Conservation (phyloP, 2,888 invertebrate species). For the Lasioglossum lativentre region DNA sequence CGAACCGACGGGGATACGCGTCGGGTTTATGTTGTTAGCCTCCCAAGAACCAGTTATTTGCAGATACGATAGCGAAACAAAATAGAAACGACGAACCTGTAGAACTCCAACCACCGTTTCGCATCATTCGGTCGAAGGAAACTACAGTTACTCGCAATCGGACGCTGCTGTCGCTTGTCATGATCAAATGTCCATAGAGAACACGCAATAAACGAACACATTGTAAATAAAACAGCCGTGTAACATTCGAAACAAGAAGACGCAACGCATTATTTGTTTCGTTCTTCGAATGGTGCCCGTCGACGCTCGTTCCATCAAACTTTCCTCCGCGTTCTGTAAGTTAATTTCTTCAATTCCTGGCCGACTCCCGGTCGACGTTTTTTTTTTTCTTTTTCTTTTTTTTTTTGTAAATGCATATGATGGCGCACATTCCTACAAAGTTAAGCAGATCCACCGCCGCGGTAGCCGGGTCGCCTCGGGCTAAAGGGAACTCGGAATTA, state of each 20-base stretch:
- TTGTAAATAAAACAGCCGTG: no score
- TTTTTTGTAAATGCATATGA: background rate
- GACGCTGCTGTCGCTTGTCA: background rate
- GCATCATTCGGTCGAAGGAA: constrained; percentile 27
- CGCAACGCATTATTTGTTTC: background rate
- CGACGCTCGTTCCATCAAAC: background rate
- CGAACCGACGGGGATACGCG: constrained; percentile 12
- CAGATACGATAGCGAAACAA: constrained; percentile 23
- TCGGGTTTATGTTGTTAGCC: constrained; percentile 35
- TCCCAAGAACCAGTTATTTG: constrained; percentile 37
- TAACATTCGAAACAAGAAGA: background rate
- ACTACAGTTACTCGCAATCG: background rate
- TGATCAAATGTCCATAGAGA: background rate
- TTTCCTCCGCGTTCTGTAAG: background rate
- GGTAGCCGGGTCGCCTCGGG: background rate
- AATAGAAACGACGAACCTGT: background rate
- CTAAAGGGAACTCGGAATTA: constrained; percentile 12
- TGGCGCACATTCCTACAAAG: background rate
- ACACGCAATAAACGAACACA: background rate
- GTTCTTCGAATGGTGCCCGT: background rate
- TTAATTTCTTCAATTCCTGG: constrained; percentile 12
- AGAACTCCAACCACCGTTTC: background rate
- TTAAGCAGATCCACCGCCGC: constrained; percentile 5
- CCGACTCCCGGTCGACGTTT: background rate
- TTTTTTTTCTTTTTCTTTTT: background rate